Percentiles rank a stretch among this genome's conserved stretches.
These are phyloP conservation scores for Cataglyphis albicans DNA, from an alignment of 2,888 invertebrate species.

Conservation along the genomic window DNA sequence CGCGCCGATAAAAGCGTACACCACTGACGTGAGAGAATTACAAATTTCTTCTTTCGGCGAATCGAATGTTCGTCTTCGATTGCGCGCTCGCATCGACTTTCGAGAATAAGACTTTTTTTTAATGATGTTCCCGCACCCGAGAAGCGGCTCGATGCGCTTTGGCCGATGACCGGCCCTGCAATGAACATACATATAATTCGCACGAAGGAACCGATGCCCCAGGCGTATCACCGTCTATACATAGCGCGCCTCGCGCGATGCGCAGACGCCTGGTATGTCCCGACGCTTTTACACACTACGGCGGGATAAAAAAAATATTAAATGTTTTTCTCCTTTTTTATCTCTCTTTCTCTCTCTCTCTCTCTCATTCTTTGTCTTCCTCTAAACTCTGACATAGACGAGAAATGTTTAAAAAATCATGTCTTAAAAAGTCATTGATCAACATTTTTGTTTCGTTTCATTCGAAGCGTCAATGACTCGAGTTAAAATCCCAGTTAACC, in stretches of 20 bases:
- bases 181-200: constrained; percentile 78
- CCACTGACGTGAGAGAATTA: neutral
- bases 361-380: neutral
- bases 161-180: constrained; percentile 76
- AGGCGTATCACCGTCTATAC: constrained; percentile 78
- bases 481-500: neutral
- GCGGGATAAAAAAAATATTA: constrained; percentile 55
- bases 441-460: neutral
- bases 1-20: neutral
- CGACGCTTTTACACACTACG: constrained; percentile 61
- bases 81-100: neutral
- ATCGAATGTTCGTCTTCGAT: neutral
- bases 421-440: neutral
- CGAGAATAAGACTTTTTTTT: neutral
- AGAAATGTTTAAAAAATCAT: neutral
- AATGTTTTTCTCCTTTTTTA: neutral
- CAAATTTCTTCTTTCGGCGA: neutral
- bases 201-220: constrained; percentile 76
- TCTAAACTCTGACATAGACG: neutral
- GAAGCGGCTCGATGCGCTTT: constrained; percentile 58
- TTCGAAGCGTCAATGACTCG: neutral
- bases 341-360: no score
- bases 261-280: constrained; percentile 77
- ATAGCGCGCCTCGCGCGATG: constrained; percentile 77
- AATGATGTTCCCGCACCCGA: neutral